A percentile compares a stretch with the other conserved stretches of the same genome.
Conservation (phyloP, 2,113 vertebrate species). For the Lasiurus cinereus region DNA sequence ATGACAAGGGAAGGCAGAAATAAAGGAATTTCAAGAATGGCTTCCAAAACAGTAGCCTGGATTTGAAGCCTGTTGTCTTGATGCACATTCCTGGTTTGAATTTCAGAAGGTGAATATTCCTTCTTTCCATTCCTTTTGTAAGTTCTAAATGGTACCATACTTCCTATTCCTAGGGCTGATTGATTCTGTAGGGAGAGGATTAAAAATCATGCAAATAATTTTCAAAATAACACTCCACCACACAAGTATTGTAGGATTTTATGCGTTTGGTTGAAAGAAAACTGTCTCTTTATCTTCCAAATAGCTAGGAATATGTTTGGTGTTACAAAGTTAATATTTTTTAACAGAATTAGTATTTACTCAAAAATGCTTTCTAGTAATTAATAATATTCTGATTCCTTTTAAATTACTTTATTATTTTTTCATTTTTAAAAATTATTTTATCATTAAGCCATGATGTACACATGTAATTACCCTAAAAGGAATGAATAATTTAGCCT, state of each 20-base stretch:
- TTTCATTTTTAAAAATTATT: background rate
- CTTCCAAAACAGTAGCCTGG: background rate
- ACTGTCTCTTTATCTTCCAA: background rate
- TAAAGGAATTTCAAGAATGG: conserved; percentile 1
- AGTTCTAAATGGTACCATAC: background rate
- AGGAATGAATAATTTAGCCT: background rate
- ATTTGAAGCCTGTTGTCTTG: conserved; percentile 21
- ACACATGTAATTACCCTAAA: background rate
- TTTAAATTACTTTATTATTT: conserved; percentile 14
- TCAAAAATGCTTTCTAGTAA: background rate
- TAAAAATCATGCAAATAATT: conserved; percentile 27
- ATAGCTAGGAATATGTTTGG: background rate
- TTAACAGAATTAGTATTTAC: conserved; percentile 7
- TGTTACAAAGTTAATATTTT: conserved; percentile 61
- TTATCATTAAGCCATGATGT: conserved; percentile 19
- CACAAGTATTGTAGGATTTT: background rate
- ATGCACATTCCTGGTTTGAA: conserved; percentile 18
- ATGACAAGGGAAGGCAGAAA: conserved; percentile 11
- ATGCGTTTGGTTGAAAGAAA: conserved; percentile 7
- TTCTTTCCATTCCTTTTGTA: conserved; percentile 26
- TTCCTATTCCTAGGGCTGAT: background rate
- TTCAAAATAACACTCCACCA: conserved; percentile 37
- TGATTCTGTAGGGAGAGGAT: background rate
- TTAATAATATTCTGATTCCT: conserved; percentile 44
- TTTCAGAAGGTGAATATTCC: conserved; percentile 41